Base-by-base conservation (phyloP, 2,888 invertebrate genomes). In the Drosophila conformis region DNA sequence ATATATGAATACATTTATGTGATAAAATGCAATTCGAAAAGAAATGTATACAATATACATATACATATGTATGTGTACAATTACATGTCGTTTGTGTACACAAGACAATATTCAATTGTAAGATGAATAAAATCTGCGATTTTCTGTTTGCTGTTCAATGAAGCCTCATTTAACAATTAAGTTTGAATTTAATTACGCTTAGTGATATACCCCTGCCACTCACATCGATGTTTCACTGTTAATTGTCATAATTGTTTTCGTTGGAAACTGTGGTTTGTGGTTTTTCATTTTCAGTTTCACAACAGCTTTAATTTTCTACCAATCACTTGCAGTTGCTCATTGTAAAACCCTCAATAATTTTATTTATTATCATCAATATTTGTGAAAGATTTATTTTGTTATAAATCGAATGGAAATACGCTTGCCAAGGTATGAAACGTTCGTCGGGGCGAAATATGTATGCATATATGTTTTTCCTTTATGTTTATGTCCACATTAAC, bases 401-500 rank as follows among this genome's bases (percentile, higher is more conserved):
- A 11, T n/a, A 11, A 11, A 15, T 49, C 3, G 18, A 27, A 15
- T 49, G 31, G 15, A 53, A 64, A 60, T 46, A 42, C 51, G 61
- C 33, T 40, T 38, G 29, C 13, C 51, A 68, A 65, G 69, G 64
- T 60, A 60, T 46, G 57, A 61, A 69, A 42, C 38, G 21, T 38
- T 38, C 21, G 29, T 38, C 36, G 46, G 18, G 31, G 35, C 33
- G 21, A 74, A 60, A 38, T 33, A 40, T 33, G 27, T 63, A 36
- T 42, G 15, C 36, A 29, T 60, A 31, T 27, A 25, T 58, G 25
- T 54, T 53, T 62, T 38, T 15, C 6, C 29, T 53, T 36, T 63
- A 42, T 46, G 38, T 31, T 27, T 60, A 62, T 68, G 51, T 73
- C 31, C 70, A 68, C 42, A 53, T 70, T 75, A 92, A 92, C 90